Conservation (phyloP, 2,113 vertebrate species). For the Etia nguti region DNA sequence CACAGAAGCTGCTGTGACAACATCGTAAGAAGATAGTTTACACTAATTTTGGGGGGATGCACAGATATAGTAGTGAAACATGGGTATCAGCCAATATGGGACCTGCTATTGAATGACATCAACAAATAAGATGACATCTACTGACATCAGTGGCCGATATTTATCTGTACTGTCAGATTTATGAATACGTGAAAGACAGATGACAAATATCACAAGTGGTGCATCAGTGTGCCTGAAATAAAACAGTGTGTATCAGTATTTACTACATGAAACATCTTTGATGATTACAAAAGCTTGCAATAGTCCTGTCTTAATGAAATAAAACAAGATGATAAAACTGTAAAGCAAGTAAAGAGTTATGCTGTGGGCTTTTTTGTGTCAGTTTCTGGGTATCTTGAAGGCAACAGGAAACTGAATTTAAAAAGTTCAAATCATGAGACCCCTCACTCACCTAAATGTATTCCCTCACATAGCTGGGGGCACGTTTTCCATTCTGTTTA, state of each 20-base stretch:
- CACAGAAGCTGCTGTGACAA: neutral
- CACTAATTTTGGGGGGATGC: neutral
- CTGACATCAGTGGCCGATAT: neutral
- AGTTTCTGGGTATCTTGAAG: neutral
- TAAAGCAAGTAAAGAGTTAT: neutral
- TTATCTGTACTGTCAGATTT: neutral
- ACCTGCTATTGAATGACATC: neutral
- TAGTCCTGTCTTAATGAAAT: neutral
- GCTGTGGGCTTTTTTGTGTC: neutral
- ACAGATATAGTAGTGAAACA: neutral
- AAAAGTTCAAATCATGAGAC: neutral
- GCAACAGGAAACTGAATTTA: neutral
- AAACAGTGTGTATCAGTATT: neutral
- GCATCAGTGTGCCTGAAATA: neutral
- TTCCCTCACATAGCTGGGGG: neutral
- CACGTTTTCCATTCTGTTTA: neutral
- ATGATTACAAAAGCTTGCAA: rapidly evolving
- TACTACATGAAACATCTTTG: neutral
- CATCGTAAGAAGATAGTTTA: neutral
- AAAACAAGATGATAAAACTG: neutral
- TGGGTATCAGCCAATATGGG: neutral
- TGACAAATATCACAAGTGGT: neutral
- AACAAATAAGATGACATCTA: neutral
- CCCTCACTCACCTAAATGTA: neutral
- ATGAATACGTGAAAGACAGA: neutral